Percentiles rank a stretch among this genome's conserved stretches.
phyloP scores from a whole-genome alignment of 2,888 invertebrate species.

The Tridacna crocea region DNA sequence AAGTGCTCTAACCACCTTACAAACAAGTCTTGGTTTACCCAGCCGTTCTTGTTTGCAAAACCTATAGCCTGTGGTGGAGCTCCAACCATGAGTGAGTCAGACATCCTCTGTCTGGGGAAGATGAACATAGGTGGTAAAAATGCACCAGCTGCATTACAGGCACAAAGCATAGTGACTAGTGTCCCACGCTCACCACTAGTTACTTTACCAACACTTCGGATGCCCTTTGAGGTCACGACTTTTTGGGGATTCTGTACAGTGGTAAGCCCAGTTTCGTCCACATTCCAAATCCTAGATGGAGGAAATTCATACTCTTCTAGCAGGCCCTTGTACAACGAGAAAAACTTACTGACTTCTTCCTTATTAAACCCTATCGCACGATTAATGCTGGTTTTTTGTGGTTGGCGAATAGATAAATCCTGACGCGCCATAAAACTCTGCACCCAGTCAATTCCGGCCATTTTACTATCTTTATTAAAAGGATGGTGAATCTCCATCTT shows the following conservation, averaged over 20 bases:
- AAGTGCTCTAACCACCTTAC: conserved; percentile 82
- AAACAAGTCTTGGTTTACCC: conserved; percentile 70
- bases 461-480: neutral
- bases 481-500: conserved; percentile 14
- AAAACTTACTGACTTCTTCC: conserved; percentile 15
- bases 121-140: conserved; percentile 68
- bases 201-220: conserved; percentile 18
- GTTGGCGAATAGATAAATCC: neutral
- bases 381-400: conserved; percentile 14
- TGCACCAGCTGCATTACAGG: conserved; percentile 61
- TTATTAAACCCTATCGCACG: conserved; percentile 23
- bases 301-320: neutral
- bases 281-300: conserved; percentile 32
- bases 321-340: conserved; percentile 3
- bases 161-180: conserved; percentile 54
- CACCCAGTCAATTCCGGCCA: conserved; percentile 26
- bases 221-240: conserved; percentile 21
- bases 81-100: conserved; percentile 71
- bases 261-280: conserved; percentile 29
- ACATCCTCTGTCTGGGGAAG: conserved; percentile 78
- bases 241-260: conserved; percentile 28
- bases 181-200: conserved; percentile 42
- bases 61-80: conserved; percentile 76
- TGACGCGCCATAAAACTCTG: neutral
- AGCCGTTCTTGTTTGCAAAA: conserved; percentile 73